Evolutionary conservation across 1,140 invertebrate genomes (phyloP).

Genomic region (Zaprionus ghesquierei): DNA sequence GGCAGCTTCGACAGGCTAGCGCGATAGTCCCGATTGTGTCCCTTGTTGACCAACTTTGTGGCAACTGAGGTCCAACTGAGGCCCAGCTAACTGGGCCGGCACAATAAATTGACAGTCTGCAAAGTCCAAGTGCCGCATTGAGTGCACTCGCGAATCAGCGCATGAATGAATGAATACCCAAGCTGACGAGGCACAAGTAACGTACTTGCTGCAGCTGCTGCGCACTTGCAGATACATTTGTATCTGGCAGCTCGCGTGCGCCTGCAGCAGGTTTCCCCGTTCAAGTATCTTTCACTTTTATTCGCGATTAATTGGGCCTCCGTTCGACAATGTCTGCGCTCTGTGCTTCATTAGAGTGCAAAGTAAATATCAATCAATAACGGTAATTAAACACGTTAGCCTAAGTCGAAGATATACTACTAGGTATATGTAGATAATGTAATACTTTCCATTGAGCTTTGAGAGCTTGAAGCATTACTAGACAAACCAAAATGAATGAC

Average conservation of each 20-base stretch:
- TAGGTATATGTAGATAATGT: no score
- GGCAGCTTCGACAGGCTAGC: constrained; percentile 27
- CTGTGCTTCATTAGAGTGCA: not conserved
- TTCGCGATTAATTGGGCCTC: constrained; percentile 4
- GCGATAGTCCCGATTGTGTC: constrained; percentile 44
- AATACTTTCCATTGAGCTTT: no score
- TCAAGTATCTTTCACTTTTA: not conserved
- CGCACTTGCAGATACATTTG: constrained; percentile 23
- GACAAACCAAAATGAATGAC: no score
- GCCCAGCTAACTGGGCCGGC: not conserved
- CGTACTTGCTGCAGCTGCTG: not conserved
- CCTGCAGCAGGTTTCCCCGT: constrained; percentile 3
- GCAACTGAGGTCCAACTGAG: constrained; percentile 24
- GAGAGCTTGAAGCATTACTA: no score
- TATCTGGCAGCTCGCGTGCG: constrained; percentile 7
- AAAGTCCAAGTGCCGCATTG: not conserved
- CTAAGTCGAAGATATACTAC: no score
- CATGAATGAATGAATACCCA: constrained; percentile 20
- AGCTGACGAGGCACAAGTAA: not conserved
- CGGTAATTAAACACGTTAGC: not conserved
- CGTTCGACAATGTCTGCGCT: not conserved
- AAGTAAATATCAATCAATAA: not conserved
- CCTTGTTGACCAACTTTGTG: constrained; percentile 30
- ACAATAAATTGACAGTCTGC: constrained; percentile 45
- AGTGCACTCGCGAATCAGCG: constrained; percentile 18